A percentile compares a stretch with the other conserved stretches of the same genome.
phyloP scores from a whole-genome alignment of 2,888 invertebrate genomes.

The Cheiracanthium punctorium region DNA sequence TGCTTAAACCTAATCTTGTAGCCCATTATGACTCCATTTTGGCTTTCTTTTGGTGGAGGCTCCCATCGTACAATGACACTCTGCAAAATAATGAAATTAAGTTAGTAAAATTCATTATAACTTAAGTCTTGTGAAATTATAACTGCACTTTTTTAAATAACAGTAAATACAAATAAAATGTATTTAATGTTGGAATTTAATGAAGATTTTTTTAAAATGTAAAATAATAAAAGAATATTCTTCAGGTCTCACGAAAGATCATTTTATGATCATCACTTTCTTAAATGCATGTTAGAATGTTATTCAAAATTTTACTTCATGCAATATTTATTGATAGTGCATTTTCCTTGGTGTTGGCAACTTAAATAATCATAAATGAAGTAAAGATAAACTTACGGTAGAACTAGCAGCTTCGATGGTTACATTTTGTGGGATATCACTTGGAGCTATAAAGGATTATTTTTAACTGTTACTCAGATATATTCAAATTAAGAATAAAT shows the following conservation, averaged over 20 bases:
- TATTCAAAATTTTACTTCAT: too few relatives aligned
- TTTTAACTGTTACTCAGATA: not conserved
- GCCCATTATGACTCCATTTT: slow-evolving; percentile 95
- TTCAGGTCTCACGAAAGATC: too few relatives aligned
- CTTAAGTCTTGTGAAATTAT: too few relatives aligned
- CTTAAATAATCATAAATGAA: not conserved
- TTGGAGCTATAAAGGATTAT: slow-evolving; percentile 79
- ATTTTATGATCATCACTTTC: too few relatives aligned
- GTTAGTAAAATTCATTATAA: not conserved
- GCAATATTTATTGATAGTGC: too few relatives aligned
- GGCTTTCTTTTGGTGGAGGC: slow-evolving; percentile 87
- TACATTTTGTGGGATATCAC: slow-evolving; percentile 90
- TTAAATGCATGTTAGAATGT: too few relatives aligned
- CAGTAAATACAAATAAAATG: too few relatives aligned
- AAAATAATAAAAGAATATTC: too few relatives aligned
- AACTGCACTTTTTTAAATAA: too few relatives aligned
- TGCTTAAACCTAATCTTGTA: slow-evolving; percentile 93
- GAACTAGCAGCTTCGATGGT: slow-evolving; percentile 88
- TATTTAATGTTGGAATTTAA: too few relatives aligned
- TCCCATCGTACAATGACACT: slow-evolving; percentile 94
- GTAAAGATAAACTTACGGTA: slow-evolving; percentile 80
- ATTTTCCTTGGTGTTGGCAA: too few relatives aligned
- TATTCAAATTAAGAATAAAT: not conserved
- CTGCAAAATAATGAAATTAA: slow-evolving; percentile 77
- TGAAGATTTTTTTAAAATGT: too few relatives aligned